Conservation (phyloP, 1,140 invertebrate species). For the Maniola jurtina region DNA sequence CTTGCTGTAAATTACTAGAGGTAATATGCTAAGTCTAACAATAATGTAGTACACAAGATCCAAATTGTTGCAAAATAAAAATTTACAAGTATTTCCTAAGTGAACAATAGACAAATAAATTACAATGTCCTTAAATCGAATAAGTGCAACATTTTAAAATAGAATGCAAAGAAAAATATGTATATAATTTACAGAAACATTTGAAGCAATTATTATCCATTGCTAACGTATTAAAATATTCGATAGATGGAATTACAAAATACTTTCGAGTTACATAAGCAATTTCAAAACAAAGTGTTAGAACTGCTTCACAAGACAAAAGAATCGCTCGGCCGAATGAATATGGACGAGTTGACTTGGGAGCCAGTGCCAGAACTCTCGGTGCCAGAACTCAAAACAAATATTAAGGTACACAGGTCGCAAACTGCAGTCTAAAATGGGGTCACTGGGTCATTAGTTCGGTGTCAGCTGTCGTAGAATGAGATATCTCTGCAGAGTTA, state of each 20-base stretch:
- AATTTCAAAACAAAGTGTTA: background rate
- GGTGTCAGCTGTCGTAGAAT: slow-evolving; percentile 66
- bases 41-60: too few species aligned
- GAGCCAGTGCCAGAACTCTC: slow-evolving; percentile 65
- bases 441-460: slow-evolving; percentile 71
- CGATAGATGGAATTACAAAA: background rate
- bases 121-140: too few species aligned
- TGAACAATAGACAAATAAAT: too few species aligned
- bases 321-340: slow-evolving; percentile 41
- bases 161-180: too few species aligned
- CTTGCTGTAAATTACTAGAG: background rate
- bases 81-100: too few species aligned
- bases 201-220: too few species aligned
- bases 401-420: slow-evolving; percentile 61
- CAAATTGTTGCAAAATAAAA: too few species aligned
- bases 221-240: background rate
- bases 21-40: background rate
- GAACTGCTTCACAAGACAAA: slow-evolving; percentile 14
- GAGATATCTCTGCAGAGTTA: slow-evolving; percentile 67
- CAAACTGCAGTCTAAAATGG: slow-evolving; percentile 66
- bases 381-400: slow-evolving; percentile 70
- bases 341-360: slow-evolving; percentile 58
- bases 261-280: background rate
- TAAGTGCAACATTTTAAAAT: too few species aligned
- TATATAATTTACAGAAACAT: too few species aligned